phyloP scores from a whole-genome alignment of 2,888 invertebrate species.

The Scelioninae gen. 1 region DNA sequence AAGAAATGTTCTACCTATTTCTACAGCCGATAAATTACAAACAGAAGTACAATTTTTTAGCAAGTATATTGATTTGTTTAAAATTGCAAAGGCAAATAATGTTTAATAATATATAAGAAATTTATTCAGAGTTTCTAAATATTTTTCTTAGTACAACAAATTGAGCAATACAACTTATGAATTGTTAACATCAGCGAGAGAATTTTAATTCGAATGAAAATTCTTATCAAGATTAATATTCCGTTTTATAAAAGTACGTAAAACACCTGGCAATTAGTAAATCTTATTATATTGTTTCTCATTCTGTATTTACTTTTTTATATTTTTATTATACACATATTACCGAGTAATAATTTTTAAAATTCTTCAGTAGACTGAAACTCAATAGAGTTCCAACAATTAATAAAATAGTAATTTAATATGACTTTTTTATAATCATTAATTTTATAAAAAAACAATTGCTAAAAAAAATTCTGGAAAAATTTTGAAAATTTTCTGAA shows the following conservation, averaged over 20 bases:
- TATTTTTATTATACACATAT: not conserved
- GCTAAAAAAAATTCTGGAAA: too few species aligned
- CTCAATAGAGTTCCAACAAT: not conserved
- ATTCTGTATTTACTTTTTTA: not conserved
- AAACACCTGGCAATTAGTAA: conserved; percentile 2
- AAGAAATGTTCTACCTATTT: too few species aligned
- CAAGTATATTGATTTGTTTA: too few species aligned
- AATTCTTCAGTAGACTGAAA: not conserved
- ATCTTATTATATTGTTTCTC: conserved; percentile 4
- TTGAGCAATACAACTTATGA: not conserved
- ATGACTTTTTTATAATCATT: too few species aligned
- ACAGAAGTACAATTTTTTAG: too few species aligned
- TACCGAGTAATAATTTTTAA: not conserved
- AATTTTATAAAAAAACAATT: too few species aligned
- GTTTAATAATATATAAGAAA: too few species aligned
- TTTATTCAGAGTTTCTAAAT: too few species aligned
- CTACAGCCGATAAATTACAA: too few species aligned
- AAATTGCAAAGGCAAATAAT: too few species aligned
- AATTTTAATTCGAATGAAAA: not conserved
- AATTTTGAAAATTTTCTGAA: too few species aligned
- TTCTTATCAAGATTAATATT: not conserved
- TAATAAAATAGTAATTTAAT: conserved; percentile 9
- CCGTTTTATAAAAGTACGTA: conserved; percentile 1
- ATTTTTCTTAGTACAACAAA: too few species aligned
- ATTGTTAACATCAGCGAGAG: not conserved